Base-by-base conservation (phyloP, 2,888 invertebrate species). In the Diadromus collaris region DNA sequence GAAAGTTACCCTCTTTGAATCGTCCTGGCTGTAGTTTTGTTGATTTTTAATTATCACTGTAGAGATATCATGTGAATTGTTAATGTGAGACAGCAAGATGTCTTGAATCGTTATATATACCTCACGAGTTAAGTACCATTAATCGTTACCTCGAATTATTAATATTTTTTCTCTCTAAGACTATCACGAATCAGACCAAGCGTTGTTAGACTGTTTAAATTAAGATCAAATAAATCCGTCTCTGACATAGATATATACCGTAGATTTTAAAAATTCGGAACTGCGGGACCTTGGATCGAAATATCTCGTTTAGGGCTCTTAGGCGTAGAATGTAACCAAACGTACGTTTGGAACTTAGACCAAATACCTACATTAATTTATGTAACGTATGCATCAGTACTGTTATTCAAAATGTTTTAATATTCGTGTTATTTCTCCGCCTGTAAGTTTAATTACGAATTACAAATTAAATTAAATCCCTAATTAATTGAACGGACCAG, bases 281-380 rank as follows among this genome's bases (percentile, higher is more conserved):
- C 69, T 68, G 74, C 65, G 83, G 83, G 83, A 83, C 83, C 82
- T 82, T 79, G 61, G 65, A 72, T 68, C 68, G 73, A 79, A 76
- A 76, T 79, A 79, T 76, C 68, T 60, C 38, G 21, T 54, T 51
- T 65, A 61, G 72, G 69, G 69, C 69, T 65, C 64, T 69, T 72
- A 79, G 76, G 29, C 46, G 46, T 79, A 76, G 72, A 60, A 54
- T 29, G 16, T 58, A 69, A 79, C 13, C 51, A 51, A 21, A 58
- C 44, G 46, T 58, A 60, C 41, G 24, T 71, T 48, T 68, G 46
- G 74, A 51, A 29, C 44, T 71, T 78, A 82, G 80, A 78, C 81
- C 70, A 78, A 76, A 51, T 54, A 41, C 54, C 54, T 34, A 46
- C 24, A 19, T 70, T 76, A 61, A 81, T 81, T 54, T 24, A 13